These are phyloP conservation scores for Oscarella lobularis DNA, from an alignment of 37 sponge, comb jelly and placozoan species.

Conservation along the genomic window DNA sequence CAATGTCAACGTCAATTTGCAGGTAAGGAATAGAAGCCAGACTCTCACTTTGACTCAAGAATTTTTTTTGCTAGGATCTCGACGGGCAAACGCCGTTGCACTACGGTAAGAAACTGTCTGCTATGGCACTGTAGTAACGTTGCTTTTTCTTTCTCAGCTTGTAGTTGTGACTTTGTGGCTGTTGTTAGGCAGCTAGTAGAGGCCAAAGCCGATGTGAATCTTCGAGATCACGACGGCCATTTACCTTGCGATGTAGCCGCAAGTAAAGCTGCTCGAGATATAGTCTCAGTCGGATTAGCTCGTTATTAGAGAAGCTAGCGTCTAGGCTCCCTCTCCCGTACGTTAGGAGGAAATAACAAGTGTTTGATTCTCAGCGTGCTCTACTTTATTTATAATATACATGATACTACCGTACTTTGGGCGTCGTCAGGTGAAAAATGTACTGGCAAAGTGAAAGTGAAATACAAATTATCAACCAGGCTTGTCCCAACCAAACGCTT, in stretches of 20 bases:
- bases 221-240: not conserved
- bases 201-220: not conserved
- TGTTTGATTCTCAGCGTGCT: too few species aligned
- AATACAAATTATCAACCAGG: too few species aligned
- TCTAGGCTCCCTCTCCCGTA: too few species aligned
- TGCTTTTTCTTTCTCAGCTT: not conserved
- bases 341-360: too few species aligned
- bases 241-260: not conserved
- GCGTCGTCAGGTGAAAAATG: too few species aligned
- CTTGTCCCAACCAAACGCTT: too few species aligned
- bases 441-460: too few species aligned
- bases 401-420: too few species aligned
- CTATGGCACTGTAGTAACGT: too few species aligned
- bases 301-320: not conserved
- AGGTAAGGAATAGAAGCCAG: slow-evolving; percentile 5
- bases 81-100: not conserved
- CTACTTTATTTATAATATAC: too few species aligned
- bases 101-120: not conserved
- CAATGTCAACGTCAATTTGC: slow-evolving; percentile 39
- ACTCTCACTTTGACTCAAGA: not conserved
- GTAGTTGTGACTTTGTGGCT: not conserved
- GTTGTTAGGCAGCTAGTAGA: not conserved
- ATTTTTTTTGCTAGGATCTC: not conserved
- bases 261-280: not conserved
- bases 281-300: not conserved